A percentile compares a stretch with the other conserved stretches of the same genome.
Evolutionary conservation across 2,113 vertebrate species (phyloP).

Genomic region (Sapayoa aenigma): DNA sequence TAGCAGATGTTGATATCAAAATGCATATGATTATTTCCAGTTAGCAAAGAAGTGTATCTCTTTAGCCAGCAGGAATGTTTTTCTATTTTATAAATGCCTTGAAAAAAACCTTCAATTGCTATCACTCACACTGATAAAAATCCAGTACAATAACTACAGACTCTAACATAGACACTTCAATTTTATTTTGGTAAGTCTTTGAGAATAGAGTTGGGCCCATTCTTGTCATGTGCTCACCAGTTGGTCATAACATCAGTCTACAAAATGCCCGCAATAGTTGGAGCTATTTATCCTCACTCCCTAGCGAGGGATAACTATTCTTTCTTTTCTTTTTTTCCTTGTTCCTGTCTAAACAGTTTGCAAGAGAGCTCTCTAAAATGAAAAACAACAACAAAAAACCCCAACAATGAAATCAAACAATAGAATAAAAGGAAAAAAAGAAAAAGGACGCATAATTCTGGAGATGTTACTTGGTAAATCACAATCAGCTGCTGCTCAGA

Average conservation of each 20-base stretch:
- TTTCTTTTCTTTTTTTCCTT: neutral
- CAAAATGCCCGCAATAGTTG: neutral
- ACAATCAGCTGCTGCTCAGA: neutral
- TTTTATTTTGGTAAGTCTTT: neutral
- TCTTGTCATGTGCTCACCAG: neutral
- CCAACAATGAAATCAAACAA: neutral
- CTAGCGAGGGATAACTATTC: neutral
- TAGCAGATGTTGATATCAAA: slow-evolving; percentile 61
- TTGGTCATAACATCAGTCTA: neutral
- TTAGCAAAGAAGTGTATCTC: slow-evolving; percentile 40
- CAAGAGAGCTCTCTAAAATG: neutral
- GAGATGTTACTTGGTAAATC: neutral
- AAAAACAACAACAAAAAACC: neutral
- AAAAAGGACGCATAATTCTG: neutral
- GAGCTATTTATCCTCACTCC: neutral
- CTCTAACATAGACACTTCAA: neutral
- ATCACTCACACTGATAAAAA: slow-evolving; percentile 37
- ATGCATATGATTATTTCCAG: slow-evolving; percentile 49
- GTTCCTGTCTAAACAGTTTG: neutral
- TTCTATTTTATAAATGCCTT: neutral
- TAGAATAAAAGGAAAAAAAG: neutral
- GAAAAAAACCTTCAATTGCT: slow-evolving; percentile 18
- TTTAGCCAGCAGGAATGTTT: slow-evolving; percentile 13
- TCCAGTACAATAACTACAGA: neutral
- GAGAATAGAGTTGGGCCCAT: neutral